phyloP scores from a whole-genome alignment of 2,113 vertebrate species.

The Petrocephalus microphthalmus region DNA sequence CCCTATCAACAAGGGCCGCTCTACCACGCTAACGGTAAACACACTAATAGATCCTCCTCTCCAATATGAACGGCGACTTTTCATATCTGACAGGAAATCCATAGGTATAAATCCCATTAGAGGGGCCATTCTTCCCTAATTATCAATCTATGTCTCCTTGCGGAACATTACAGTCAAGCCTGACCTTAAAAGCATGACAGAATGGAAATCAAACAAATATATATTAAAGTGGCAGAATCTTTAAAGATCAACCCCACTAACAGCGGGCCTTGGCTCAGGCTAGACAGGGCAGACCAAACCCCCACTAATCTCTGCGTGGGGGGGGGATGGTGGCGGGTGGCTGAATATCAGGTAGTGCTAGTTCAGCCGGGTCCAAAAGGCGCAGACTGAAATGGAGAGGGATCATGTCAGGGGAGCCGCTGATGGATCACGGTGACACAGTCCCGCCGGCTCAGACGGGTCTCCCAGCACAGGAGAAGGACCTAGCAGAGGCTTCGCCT shows the following conservation, averaged over 20 bases:
- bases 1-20: constrained; percentile 58
- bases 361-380: background rate
- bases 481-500: background rate
- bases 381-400: constrained; percentile 24
- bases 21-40: constrained; percentile 67
- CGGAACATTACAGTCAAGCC: constrained; percentile 78
- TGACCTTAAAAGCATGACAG: constrained; percentile 79
- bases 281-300: constrained; percentile 2
- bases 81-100: constrained; percentile 98
- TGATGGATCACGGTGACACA: background rate
- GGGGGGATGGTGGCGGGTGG: too few relatives aligned
- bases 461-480: background rate
- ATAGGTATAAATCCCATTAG: constrained; percentile 97
- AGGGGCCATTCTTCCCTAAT: constrained; percentile 79
- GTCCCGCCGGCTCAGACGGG: background rate
- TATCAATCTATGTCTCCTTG: constrained; percentile 98
- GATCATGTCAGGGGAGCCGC: constrained; percentile 16
- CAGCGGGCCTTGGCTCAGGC: background rate
- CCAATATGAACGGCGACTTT: constrained; percentile 86
- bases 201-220: constrained; percentile 64
- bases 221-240: constrained; percentile 56
- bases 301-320: constrained; percentile 41
- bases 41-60: constrained; percentile 87
- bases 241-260: constrained; percentile 39
- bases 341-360: constrained; percentile 14